Evolutionary conservation across 2,797 vertebrate genomes (phyloP).

Genomic region (Crocodylus rhombifer): DNA sequence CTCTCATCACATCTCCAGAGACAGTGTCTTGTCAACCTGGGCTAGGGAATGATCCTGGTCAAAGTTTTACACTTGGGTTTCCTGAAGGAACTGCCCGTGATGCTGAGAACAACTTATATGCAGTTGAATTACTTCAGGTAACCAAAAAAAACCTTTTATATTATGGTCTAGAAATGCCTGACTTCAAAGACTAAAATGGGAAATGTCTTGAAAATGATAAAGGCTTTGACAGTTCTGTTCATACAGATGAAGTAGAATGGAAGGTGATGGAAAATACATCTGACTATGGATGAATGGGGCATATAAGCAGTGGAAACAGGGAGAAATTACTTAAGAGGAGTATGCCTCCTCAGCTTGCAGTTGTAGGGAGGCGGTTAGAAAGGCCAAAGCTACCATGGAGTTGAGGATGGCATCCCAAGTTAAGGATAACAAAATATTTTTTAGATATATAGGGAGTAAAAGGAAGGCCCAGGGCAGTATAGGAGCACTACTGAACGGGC

Average conservation of each 20-base stretch:
- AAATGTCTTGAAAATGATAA: neutral
- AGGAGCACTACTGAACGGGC: too few species aligned
- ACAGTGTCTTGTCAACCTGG: neutral
- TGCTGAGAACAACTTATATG: neutral
- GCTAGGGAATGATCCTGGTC: neutral
- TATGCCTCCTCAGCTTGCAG: too few species aligned
- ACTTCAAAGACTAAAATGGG: neutral
- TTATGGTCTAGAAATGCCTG: neutral
- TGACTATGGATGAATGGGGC: neutral
- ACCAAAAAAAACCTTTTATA: neutral
- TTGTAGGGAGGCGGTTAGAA: too few species aligned
- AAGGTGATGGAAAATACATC: neutral
- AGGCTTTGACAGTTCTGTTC: neutral
- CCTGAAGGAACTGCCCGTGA: neutral
- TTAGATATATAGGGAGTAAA: too few species aligned
- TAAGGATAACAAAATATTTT: too few species aligned
- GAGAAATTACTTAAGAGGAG: too few species aligned
- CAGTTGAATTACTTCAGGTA: slow-evolving; percentile 70
- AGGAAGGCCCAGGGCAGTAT: too few species aligned
- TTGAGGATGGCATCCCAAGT: too few species aligned
- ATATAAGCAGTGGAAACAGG: too few species aligned
- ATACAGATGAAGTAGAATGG: neutral
- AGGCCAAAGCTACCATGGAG: too few species aligned
- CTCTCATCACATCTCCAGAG: slow-evolving; percentile 30
- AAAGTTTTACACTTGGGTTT: slow-evolving; percentile 13